These are phyloP conservation scores for Caenorhabditis sp. DNA, from an alignment of 2,888 invertebrate genomes.

Conservation along the genomic window DNA sequence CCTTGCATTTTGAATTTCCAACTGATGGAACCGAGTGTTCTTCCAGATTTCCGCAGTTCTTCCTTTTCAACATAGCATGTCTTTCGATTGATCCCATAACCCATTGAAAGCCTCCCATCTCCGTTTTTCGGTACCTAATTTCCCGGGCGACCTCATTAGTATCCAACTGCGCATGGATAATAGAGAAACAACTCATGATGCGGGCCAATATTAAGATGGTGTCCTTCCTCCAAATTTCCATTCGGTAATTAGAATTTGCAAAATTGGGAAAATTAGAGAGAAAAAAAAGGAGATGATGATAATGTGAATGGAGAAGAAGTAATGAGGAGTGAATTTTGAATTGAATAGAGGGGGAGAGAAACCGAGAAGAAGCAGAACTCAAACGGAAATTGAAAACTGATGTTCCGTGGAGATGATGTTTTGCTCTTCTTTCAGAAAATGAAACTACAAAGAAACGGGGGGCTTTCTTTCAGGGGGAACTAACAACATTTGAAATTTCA, in stretches of 20 bases:
- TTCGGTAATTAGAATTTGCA: constrained; percentile 6
- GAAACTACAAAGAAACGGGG: neutral
- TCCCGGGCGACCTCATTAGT: neutral
- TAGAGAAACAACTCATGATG: constrained; percentile 5
- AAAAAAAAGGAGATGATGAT: constrained; percentile 1
- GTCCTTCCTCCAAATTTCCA: neutral
- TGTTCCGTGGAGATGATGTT: constrained; percentile 9
- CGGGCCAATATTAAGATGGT: constrained; percentile 8
- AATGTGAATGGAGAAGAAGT: constrained; percentile 3
- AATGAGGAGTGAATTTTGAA: constrained; percentile 12
- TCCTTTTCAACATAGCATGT: neutral
- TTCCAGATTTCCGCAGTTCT: neutral
- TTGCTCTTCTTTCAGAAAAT: neutral
- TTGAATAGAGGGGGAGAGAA: neutral
- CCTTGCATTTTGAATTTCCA: too few species aligned
- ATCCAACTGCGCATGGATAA: neutral
- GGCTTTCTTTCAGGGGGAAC: neutral
- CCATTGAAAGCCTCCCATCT: neutral
- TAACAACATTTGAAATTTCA: constrained; percentile 2
- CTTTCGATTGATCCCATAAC: neutral
- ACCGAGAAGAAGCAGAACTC: neutral
- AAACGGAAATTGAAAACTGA: constrained; percentile 22
- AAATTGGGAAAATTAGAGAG: too few species aligned
- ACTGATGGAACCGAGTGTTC: too few species aligned
- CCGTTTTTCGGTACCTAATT: neutral